Percentiles rank a stretch among this genome's conserved stretches.
Conservation (phyloP, 1,140 invertebrate genomes). For the Rhysida immarginata region DNA sequence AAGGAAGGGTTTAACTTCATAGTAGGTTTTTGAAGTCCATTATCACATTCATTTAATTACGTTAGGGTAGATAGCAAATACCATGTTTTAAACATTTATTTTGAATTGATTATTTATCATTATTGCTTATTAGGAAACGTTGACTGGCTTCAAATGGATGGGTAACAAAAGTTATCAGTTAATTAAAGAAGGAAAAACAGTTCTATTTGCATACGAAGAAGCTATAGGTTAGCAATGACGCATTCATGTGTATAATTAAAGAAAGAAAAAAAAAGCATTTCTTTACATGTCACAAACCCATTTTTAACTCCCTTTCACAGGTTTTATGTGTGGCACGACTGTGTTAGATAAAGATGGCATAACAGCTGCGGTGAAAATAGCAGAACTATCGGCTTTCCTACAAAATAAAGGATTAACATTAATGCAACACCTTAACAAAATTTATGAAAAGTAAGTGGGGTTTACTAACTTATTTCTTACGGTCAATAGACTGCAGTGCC, state of each 20-base stretch:
- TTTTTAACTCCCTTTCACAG: constrained; percentile 25
- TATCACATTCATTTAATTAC: background rate
- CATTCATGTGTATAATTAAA: background rate
- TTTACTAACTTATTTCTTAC: too few species aligned
- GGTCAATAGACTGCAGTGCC: too few species aligned
- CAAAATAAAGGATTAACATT: constrained; percentile 48
- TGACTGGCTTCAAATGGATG: constrained; percentile 99
- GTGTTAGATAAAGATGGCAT: constrained; percentile 95
- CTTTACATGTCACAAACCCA: background rate
- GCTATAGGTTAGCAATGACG: constrained; percentile 33
- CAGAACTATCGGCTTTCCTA: constrained; percentile 63
- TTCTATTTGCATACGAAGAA: constrained; percentile 88
- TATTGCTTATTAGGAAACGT: constrained; percentile 51
- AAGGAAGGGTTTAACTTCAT: constrained; percentile 69
- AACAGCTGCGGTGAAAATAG: constrained; percentile 58
- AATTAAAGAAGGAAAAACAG: constrained; percentile 45
- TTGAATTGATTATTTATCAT: background rate
- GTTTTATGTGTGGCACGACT: constrained; percentile 77
- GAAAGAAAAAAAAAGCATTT: background rate
- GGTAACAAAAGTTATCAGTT: constrained; percentile 73
- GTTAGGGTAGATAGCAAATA: background rate
- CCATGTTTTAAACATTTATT: background rate
- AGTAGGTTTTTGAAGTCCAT: constrained; percentile 29
- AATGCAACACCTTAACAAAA: constrained; percentile 53
- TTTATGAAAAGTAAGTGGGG: constrained; percentile 52